Evolutionary conservation across 2,888 invertebrate species (phyloP).

Genomic region (Folsomia manolachei): DNA sequence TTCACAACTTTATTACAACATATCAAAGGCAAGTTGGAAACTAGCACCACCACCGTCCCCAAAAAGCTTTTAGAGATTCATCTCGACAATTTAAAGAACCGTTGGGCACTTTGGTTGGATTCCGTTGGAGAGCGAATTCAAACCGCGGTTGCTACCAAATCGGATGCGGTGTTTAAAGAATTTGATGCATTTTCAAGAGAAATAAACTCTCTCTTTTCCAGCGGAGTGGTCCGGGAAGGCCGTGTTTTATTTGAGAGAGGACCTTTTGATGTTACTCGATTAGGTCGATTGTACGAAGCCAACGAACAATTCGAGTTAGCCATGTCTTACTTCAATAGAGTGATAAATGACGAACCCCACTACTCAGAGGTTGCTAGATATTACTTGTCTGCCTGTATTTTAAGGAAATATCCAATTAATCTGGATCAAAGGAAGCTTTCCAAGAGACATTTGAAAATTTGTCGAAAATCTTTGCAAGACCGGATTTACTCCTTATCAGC

Average conservation of each 20-base stretch:
- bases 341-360: not conserved
- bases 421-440: not conserved
- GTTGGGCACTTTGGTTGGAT: conserved; percentile 10
- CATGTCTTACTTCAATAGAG: not conserved
- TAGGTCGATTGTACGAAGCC: not conserved
- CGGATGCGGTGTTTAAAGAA: not conserved
- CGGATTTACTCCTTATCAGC: not conserved
- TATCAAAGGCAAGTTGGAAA: not conserved
- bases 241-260: not conserved
- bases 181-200: not conserved
- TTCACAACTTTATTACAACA: not conserved
- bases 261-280: not conserved
- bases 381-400: not conserved
- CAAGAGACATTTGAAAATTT: not conserved
- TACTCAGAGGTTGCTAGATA: conserved; percentile 14
- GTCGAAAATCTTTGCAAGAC: not conserved
- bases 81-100: not conserved
- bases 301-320: not conserved
- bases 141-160: too few species aligned
- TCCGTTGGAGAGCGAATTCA: not conserved
- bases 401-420: not conserved
- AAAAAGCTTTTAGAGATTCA: not conserved
- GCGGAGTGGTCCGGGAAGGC: not conserved
- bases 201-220: not conserved
- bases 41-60: not conserved